These are phyloP conservation scores for Theonella swinhoei DNA, from an alignment of 37 sponge, comb jelly and placozoan genomes.

Conservation along the genomic window DNA sequence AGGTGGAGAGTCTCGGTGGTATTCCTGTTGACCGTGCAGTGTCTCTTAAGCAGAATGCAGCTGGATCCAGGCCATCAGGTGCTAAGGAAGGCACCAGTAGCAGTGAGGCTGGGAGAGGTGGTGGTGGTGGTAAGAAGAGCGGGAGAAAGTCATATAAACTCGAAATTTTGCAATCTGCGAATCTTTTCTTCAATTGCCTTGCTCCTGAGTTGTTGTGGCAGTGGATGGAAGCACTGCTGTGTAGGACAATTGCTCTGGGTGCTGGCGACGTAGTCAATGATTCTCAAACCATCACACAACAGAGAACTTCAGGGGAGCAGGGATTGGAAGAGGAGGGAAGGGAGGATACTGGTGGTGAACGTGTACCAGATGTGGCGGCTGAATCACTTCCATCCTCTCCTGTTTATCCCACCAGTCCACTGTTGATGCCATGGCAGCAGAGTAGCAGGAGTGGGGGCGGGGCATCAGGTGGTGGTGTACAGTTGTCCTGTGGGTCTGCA, in stretches of 20 bases:
- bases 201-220: conserved; percentile 44
- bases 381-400: not conserved
- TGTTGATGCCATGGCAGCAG: not conserved
- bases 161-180: conserved; percentile 61
- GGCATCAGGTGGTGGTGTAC: not conserved
- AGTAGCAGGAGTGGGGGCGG: not conserved
- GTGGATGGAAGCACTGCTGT: conserved; percentile 38
- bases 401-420: not conserved
- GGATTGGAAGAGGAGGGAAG: not conserved
- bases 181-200: conserved; percentile 43
- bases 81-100: too few species aligned
- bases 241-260: not conserved
- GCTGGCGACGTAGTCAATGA: not conserved
- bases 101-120: not conserved
- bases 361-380: not conserved
- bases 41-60: not conserved
- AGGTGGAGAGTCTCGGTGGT: conserved; percentile 32
- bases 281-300: not conserved
- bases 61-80: not conserved
- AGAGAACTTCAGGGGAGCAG: not conserved
- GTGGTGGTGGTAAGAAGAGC: conserved; percentile 7
- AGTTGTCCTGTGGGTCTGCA: not conserved
- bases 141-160: conserved; percentile 32
- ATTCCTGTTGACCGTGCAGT: not conserved
- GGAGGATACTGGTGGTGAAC: not conserved